Conservation (phyloP, 2,888 invertebrate genomes). For the Synergus itoensis region DNA sequence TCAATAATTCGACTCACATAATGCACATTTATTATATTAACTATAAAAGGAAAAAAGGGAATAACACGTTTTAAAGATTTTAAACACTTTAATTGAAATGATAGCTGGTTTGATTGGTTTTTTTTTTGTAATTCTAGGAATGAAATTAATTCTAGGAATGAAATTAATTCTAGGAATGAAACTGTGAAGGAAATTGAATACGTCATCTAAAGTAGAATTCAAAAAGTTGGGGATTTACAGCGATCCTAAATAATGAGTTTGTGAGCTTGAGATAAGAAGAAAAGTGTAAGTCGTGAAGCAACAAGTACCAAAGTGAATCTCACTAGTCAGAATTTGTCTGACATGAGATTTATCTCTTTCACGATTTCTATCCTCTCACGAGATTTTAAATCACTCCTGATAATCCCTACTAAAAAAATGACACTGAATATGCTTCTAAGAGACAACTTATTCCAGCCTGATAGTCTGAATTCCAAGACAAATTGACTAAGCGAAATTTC, state of each 20-base stretch:
- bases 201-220: background rate
- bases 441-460: background rate
- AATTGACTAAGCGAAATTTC: background rate
- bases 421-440: background rate
- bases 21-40: too few relatives aligned
- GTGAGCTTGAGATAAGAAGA: conserved; percentile 20
- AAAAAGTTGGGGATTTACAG: conserved; percentile 49
- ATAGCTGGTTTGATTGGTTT: too few relatives aligned
- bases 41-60: background rate
- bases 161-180: too few relatives aligned
- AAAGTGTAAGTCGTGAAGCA: conserved; percentile 2
- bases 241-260: conserved; percentile 54
- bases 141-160: too few relatives aligned
- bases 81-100: too few relatives aligned
- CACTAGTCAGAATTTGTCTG: conserved; percentile 28
- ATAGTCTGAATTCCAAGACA: background rate
- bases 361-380: conserved; percentile 20
- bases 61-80: background rate
- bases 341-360: conserved; percentile 13
- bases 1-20: background rate
- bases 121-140: too few relatives aligned
- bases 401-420: background rate
- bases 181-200: too few relatives aligned
- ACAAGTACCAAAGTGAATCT: conserved; percentile 30
- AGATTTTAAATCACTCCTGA: conserved; percentile 3